phyloP scores from a whole-genome alignment of 1,140 invertebrate species.

The Aphaenogaster floridana region DNA sequence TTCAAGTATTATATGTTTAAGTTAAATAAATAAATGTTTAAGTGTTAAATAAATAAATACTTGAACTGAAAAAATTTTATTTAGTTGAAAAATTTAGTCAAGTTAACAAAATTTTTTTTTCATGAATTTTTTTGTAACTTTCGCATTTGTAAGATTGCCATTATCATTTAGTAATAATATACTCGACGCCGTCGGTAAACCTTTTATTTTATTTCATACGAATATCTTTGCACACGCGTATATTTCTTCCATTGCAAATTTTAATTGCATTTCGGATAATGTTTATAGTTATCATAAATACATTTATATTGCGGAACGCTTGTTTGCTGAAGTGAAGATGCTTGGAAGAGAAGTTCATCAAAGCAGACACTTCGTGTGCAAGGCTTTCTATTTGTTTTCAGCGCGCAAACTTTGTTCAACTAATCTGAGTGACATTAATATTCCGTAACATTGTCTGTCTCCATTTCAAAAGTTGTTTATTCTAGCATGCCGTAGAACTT shows the following conservation, averaged over 20 bases:
- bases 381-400: slow-evolving; percentile 48
- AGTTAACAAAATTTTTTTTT: too few species aligned
- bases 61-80: too few species aligned
- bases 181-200: background rate
- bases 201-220: background rate
- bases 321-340: slow-evolving; percentile 30
- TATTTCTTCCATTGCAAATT: background rate
- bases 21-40: too few species aligned
- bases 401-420: slow-evolving; percentile 40
- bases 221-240: background rate
- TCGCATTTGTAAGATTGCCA: background rate
- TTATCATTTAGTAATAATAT: background rate
- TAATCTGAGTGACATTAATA: slow-evolving; percentile 51
- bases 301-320: slow-evolving; percentile 18
- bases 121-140: background rate
- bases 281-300: background rate
- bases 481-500: slow-evolving; percentile 37
- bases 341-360: slow-evolving; percentile 32
- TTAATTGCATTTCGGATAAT: background rate
- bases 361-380: background rate
- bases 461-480: slow-evolving; percentile 56
- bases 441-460: slow-evolving; percentile 52
- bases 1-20: too few species aligned
- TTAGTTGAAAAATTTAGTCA: too few species aligned
- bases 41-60: too few species aligned